Evolutionary conservation across 1,140 invertebrate genomes (phyloP).

Genomic region (Cydia strobilella): DNA sequence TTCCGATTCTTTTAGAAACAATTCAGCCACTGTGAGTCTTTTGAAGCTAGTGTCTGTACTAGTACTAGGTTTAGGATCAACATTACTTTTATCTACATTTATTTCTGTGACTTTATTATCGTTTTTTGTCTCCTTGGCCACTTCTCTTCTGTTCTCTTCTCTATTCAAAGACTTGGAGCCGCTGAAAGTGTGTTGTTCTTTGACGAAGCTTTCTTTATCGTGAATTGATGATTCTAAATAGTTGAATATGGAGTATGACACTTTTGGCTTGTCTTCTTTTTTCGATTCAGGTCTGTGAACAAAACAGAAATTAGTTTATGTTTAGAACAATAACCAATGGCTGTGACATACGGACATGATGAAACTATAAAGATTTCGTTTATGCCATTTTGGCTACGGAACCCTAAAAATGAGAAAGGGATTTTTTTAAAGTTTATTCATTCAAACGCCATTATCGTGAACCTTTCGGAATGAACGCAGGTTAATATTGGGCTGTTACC

Average conservation of each 20-base stretch:
- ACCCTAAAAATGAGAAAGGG: no score
- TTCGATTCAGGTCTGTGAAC: constrained; percentile 61
- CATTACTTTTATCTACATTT: neutral
- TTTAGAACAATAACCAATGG: neutral
- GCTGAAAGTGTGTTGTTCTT: constrained; percentile 71
- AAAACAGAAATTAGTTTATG: constrained; percentile 26
- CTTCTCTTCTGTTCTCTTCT: constrained; percentile 8
- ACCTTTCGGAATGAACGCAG: no score
- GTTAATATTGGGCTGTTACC: no score
- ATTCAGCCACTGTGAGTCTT: constrained; percentile 76
- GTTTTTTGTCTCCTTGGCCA: constrained; percentile 34
- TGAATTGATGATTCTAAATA: constrained; percentile 83
- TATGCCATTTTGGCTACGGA: no score
- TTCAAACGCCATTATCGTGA: no score
- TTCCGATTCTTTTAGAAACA: constrained; percentile 77
- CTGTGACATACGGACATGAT: no score
- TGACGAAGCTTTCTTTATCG: constrained; percentile 80
- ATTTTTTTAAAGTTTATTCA: no score
- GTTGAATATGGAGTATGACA: constrained; percentile 88
- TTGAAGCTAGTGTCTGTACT: constrained; percentile 47
- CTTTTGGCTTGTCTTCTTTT: constrained; percentile 79
- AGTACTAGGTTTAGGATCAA: constrained; percentile 23
- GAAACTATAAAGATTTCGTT: no score
- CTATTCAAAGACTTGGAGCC: constrained; percentile 61
- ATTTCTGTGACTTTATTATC: constrained; percentile 36